These are phyloP conservation scores for Eilema griseolum DNA, from an alignment of 2,888 invertebrate species.

Conservation along the genomic window DNA sequence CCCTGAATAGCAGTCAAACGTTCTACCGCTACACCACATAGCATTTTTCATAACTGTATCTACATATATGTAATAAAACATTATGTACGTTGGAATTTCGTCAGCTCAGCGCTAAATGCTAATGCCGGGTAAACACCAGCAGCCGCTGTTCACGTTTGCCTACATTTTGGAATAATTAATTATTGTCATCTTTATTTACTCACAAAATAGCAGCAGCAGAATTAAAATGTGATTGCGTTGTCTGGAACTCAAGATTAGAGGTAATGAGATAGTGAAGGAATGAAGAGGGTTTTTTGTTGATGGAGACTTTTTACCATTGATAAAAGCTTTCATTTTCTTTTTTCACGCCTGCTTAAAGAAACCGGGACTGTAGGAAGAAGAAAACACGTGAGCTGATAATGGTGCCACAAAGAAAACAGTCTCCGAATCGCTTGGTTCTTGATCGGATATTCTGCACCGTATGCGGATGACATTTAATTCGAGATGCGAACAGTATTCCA, in stretches of 20 bases:
- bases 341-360: too few species aligned
- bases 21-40: not conserved
- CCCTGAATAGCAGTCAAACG: too few species aligned
- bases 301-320: too few species aligned
- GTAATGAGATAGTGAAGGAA: not conserved
- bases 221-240: conserved; percentile 30
- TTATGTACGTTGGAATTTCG: conserved; percentile 22
- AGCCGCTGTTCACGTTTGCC: conserved; percentile 42
- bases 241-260: conserved; percentile 6
- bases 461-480: too few species aligned
- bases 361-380: too few species aligned
- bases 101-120: conserved; percentile 40
- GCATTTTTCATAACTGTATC: not conserved
- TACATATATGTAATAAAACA: not conserved
- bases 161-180: conserved; percentile 51
- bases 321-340: too few species aligned
- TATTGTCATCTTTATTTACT: conserved; percentile 43
- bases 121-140: conserved; percentile 42
- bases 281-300: too few species aligned
- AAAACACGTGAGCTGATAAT: too few species aligned
- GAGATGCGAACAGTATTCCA: too few species aligned
- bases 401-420: too few species aligned
- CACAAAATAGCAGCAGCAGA: conserved; percentile 27
- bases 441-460: too few species aligned
- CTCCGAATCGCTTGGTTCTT: too few species aligned